These are phyloP conservation scores for Electrophaes corylata DNA, from an alignment of 2,888 invertebrate genomes.

Conservation along the genomic window DNA sequence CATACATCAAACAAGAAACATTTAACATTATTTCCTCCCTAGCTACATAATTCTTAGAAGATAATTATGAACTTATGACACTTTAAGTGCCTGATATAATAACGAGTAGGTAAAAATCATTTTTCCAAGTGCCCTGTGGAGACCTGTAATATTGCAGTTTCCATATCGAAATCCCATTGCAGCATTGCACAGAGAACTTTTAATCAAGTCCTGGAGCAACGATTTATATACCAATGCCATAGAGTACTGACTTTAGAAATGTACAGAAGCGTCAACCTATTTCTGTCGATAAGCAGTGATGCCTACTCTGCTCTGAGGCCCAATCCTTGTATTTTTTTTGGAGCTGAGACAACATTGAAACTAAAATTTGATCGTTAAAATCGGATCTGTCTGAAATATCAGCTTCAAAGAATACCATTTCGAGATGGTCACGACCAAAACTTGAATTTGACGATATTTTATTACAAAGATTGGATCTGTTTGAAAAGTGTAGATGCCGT, in stretches of 20 bases:
- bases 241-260: conserved; percentile 46
- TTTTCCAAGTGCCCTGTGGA: conserved; percentile 38
- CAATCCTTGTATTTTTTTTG: too few species aligned
- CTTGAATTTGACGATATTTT: too few species aligned
- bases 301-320: too few species aligned
- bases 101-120: conserved; percentile 32
- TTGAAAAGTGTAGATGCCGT: too few species aligned
- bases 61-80: background rate
- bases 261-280: conserved; percentile 29
- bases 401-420: too few species aligned
- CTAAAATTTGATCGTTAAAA: too few species aligned
- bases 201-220: conserved; percentile 81
- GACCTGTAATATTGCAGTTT: conserved; percentile 64
- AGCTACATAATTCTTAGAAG: background rate
- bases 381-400: too few species aligned
- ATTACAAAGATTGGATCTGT: too few species aligned
- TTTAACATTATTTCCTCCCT: background rate
- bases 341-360: too few species aligned
- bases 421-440: too few species aligned
- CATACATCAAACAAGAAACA: too few species aligned
- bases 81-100: conserved; percentile 15
- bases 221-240: conserved; percentile 66
- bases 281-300: too few species aligned
- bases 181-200: conserved; percentile 78
- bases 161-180: conserved; percentile 78